Percentiles rank a stretch among this genome's conserved stretches.
These are phyloP conservation scores for Frankliniella fusca DNA, from an alignment of 2,888 invertebrate genomes.

Conservation along the genomic window DNA sequence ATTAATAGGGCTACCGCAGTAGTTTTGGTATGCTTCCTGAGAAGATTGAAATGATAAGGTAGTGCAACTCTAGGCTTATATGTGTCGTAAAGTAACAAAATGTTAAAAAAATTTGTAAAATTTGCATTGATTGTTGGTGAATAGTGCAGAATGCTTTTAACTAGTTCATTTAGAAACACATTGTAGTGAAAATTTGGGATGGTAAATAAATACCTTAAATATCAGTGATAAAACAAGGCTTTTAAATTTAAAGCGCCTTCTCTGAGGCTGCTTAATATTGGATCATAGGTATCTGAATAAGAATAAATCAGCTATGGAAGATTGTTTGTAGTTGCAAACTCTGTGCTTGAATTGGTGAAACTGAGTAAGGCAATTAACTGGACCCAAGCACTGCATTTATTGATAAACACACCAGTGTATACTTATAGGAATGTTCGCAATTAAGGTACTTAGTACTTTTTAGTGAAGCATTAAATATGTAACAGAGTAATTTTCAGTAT, in stretches of 20 bases:
- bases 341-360: background rate
- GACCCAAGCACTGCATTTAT: constrained; percentile 20
- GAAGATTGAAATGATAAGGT: background rate
- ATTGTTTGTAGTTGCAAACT: background rate
- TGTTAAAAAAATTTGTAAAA: background rate
- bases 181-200: too few relatives aligned
- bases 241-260: background rate
- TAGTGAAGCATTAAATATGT: background rate
- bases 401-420: background rate
- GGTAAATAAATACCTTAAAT: background rate
- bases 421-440: background rate
- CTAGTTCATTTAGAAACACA: too few relatives aligned
- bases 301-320: background rate
- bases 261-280: background rate
- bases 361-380: too few relatives aligned
- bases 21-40: background rate
- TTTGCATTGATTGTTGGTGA: background rate
- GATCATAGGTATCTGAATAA: background rate
- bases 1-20: constrained; percentile 2
- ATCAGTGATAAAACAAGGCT: background rate
- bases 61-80: background rate
- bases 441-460: background rate
- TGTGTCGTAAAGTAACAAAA: background rate
- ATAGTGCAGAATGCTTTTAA: background rate
- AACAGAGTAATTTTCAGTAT: constrained; percentile 7